Conservation (phyloP, 1,140 invertebrate genomes). For the honey bee (Apis mellifera) region Amel_HAv3.1 CM009946.2:3817001-3817500, state of each 20-base stretch:
- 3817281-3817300: constrained; percentile 33
- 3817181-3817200: constrained; percentile 73
- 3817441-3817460: too few species aligned
- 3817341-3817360: background rate
- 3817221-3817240: constrained; percentile 70
- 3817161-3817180: constrained; percentile 68
- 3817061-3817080: constrained; percentile 69
- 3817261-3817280: background rate
- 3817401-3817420: too few species aligned
- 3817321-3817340: constrained; percentile 36
- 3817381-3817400: background rate
- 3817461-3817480: too few species aligned
- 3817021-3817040: constrained; percentile 51
- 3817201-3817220: constrained; percentile 72
- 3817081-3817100: constrained; percentile 54
- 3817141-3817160: constrained; percentile 76
- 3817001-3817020: background rate
- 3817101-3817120: constrained; percentile 79
- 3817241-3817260: constrained; percentile 14
- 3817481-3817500: too few species aligned
- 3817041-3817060: constrained; percentile 60
- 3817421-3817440: too few species aligned
- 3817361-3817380: background rate
- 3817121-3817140: constrained; percentile 78
- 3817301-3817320: background rate